Conservation (phyloP, 2,113 vertebrate genomes). For the Caranx melampygus region DNA sequence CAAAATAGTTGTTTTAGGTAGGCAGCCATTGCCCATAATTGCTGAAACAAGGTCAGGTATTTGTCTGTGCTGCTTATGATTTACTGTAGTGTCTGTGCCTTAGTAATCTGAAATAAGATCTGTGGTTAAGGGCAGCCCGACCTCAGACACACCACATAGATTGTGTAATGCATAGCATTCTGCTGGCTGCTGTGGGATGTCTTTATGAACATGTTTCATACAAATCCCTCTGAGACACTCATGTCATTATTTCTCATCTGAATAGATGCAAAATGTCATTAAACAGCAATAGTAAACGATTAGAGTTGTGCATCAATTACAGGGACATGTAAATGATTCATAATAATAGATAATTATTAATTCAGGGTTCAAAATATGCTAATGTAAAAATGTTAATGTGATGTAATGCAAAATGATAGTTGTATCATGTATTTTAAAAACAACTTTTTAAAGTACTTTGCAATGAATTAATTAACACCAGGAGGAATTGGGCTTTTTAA, state of each 20-base stretch:
- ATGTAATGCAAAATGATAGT: not conserved
- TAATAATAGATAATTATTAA: not conserved
- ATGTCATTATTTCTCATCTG: constrained; percentile 10
- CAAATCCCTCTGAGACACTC: constrained; percentile 27
- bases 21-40: constrained; percentile 74
- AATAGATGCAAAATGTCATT: not conserved
- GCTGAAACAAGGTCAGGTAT: constrained; percentile 72
- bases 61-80: constrained; percentile 67
- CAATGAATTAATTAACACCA: not conserved
- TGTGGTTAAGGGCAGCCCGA: constrained; percentile 63
- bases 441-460: not conserved
- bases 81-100: constrained; percentile 64
- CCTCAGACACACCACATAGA: constrained; percentile 71
- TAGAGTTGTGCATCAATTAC: not conserved
- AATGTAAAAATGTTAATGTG: not conserved
- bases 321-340: not conserved
- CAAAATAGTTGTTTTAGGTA: constrained; percentile 77
- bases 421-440: not conserved
- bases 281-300: not conserved
- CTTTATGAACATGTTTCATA: constrained; percentile 56
- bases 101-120: constrained; percentile 72
- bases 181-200: constrained; percentile 55
- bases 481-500: not conserved
- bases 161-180: constrained; percentile 67
- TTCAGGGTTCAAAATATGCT: not conserved